These are phyloP conservation scores for Drosophila sturtevanti DNA, from an alignment of 1,140 invertebrate species.

Conservation along the genomic window DNA sequence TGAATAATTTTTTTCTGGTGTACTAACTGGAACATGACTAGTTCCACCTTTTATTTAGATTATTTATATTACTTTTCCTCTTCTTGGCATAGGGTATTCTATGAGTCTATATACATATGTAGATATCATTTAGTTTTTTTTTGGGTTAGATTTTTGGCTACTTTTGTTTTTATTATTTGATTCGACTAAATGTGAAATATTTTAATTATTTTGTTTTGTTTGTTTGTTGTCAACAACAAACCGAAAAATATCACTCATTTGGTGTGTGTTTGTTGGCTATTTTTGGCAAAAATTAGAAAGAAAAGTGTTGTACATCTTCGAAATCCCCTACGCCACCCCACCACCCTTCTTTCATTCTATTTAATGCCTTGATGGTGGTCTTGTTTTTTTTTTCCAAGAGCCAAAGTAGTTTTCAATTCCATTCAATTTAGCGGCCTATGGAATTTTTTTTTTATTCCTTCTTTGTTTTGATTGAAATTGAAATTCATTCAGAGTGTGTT, in stretches of 20 bases:
- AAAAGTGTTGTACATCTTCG: conserved; percentile 1
- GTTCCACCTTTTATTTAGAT: neutral
- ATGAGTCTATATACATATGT: neutral
- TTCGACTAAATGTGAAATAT: conserved; percentile 52
- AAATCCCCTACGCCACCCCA: neutral
- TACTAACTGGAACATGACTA: neutral
- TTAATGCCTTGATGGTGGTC: neutral
- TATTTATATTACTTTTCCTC: neutral
- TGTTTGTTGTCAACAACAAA: conserved; percentile 5
- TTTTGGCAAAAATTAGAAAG: conserved; percentile 45
- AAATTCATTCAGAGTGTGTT: conserved; percentile 54
- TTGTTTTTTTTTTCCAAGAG: conserved; percentile 27
- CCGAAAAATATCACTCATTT: conserved; percentile 5
- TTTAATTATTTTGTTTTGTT: conserved; percentile 74
- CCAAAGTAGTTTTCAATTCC: conserved; percentile 34
- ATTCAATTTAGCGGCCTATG: conserved; percentile 41
- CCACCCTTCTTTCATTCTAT: neutral
- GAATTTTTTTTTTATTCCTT: conserved; percentile 38
- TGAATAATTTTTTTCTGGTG: too few relatives aligned
- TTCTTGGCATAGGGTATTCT: neutral
- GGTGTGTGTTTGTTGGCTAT: conserved; percentile 24
- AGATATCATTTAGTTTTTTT: neutral
- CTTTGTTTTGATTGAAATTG: conserved; percentile 66
- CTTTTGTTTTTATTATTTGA: conserved; percentile 4
- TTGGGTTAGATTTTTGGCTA: neutral